Evolutionary conservation across 1,140 invertebrate genomes (phyloP).

Genomic region (Tetragonula clypearis): DNA sequence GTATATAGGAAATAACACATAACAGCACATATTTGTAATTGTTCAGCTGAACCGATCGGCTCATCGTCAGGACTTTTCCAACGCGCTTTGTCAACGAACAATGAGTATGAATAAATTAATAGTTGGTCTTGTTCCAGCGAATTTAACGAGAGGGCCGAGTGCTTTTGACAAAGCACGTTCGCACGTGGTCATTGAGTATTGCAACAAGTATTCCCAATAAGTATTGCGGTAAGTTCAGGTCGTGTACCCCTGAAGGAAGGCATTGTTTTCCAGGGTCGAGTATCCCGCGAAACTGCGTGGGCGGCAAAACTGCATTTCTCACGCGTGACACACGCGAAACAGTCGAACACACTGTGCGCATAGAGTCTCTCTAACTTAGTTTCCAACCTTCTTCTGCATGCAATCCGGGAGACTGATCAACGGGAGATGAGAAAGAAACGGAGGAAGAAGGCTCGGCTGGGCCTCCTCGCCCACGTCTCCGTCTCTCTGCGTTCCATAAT

Average conservation of each 20-base stretch:
- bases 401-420: not conserved
- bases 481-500: conserved; percentile 28
- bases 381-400: not conserved
- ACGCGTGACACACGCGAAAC: conserved; percentile 66
- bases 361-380: conserved; percentile 29
- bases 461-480: conserved; percentile 47
- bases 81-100: not conserved
- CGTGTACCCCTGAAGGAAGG: conserved; percentile 18
- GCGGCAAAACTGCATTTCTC: conserved; percentile 72
- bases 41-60: not conserved
- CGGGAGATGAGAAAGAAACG: conserved; percentile 30
- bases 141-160: not conserved
- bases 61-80: not conserved
- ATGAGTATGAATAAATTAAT: not conserved
- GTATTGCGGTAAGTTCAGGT: not conserved
- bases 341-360: conserved; percentile 19
- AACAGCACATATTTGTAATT: not conserved
- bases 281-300: conserved; percentile 67
- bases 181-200: not conserved
- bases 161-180: not conserved
- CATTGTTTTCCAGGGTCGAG: conserved; percentile 66
- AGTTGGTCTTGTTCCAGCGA: not conserved
- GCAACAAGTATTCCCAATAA: not conserved
- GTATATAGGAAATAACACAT: not conserved
- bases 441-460: conserved; percentile 45